Conservation (phyloP, 2,797 vertebrate genomes). For the Scolopax bukidnonensis region DNA sequence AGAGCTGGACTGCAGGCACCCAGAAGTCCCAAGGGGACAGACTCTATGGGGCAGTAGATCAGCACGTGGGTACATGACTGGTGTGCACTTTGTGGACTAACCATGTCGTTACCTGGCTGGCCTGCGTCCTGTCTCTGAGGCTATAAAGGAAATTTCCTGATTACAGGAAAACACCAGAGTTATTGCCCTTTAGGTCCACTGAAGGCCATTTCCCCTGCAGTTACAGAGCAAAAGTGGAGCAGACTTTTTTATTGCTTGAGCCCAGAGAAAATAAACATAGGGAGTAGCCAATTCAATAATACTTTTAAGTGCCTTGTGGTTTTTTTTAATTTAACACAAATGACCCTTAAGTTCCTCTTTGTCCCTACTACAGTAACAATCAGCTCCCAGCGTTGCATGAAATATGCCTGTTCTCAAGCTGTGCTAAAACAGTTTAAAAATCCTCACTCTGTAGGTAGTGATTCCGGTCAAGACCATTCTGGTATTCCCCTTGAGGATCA, state of each 20-base stretch:
- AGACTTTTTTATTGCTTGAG: background rate
- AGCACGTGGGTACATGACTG: background rate
- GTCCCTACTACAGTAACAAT: background rate
- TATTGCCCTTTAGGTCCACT: background rate
- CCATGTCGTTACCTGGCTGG: accelerated
- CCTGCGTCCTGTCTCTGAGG: background rate
- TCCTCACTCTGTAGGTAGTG: background rate
- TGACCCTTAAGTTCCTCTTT: background rate
- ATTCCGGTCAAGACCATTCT: background rate
- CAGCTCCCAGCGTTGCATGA: background rate
- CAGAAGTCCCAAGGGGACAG: background rate
- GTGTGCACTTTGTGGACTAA: background rate
- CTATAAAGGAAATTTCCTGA: background rate
- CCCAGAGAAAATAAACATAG: background rate
- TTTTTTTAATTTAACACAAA: conserved; percentile 12
- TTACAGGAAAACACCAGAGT: background rate
- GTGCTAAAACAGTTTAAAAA: background rate
- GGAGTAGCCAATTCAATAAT: background rate
- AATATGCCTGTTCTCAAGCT: background rate
- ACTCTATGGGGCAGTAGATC: background rate
- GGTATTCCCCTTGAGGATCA: background rate
- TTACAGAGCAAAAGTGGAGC: background rate
- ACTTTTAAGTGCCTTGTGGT: background rate
- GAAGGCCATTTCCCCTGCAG: background rate
- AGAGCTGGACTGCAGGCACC: background rate